Evolutionary conservation across 92 coral and sea anemone genomes (phyloP).

Genomic region (Porites divaricata): DNA sequence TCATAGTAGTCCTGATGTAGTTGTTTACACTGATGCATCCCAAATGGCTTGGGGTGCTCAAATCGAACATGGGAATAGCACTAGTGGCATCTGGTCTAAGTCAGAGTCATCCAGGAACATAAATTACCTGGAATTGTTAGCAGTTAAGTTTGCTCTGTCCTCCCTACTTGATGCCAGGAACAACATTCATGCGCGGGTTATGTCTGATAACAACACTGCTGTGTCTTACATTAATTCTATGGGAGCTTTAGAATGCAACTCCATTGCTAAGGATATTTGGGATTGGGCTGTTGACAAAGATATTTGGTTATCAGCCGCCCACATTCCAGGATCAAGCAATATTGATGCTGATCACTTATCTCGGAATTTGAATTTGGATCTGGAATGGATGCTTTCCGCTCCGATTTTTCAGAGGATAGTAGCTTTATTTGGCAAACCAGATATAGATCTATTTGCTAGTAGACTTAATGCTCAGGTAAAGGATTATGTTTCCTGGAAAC

Average conservation of each 20-base stretch:
- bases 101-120: constrained; percentile 34
- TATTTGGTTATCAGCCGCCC: too few species aligned
- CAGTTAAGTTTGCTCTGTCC: constrained; percentile 37
- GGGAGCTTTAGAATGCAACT: constrained; percentile 54
- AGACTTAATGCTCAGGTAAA: too few species aligned
- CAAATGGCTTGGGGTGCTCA: constrained; percentile 63
- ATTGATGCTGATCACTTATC: too few species aligned
- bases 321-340: too few species aligned
- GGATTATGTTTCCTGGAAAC: too few species aligned
- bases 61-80: constrained; percentile 26
- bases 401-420: too few species aligned
- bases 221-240: constrained; percentile 51
- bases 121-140: constrained; percentile 51
- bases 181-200: constrained; percentile 47
- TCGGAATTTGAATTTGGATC: too few species aligned
- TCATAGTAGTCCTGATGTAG: constrained; percentile 29
- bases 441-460: too few species aligned
- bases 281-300: too few species aligned
- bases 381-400: too few species aligned
- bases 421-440: too few species aligned
- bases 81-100: constrained; percentile 52
- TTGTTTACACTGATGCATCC: constrained; percentile 64
- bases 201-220: constrained; percentile 59
- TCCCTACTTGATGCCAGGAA: constrained; percentile 19
- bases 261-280: too few species aligned